phyloP scores from a whole-genome alignment of 2,797 vertebrate genomes.

The Apodemus agrarius region DNA sequence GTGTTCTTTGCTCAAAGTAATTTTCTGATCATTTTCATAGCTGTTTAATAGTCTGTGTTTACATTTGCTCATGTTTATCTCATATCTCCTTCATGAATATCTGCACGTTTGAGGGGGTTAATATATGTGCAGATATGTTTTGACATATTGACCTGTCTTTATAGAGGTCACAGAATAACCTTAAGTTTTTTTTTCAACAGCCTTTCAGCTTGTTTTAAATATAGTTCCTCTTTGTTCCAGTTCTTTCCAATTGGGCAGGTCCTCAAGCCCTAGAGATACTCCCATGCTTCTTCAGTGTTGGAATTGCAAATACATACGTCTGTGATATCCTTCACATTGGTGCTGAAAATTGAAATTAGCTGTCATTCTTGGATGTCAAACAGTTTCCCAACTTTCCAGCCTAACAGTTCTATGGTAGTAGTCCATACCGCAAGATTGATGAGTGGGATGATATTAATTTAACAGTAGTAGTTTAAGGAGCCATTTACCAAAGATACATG shows the following conservation, averaged over 20 bases:
- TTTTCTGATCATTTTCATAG: neutral
- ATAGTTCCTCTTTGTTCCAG: neutral
- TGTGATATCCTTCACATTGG: neutral
- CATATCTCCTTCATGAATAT: neutral
- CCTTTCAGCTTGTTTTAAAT: neutral
- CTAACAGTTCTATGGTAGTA: neutral
- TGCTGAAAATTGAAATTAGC: neutral
- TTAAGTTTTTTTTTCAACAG: neutral
- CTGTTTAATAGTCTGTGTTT: neutral
- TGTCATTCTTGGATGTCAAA: neutral
- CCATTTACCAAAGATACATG: neutral
- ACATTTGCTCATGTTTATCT: neutral
- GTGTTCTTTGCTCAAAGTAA: neutral
- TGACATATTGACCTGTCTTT: neutral
- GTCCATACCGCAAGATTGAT: neutral
- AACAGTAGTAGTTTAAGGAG: neutral
- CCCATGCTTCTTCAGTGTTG: neutral
- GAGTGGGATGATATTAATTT: neutral
- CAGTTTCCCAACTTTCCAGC: neutral
- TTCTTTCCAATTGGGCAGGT: neutral
- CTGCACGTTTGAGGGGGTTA: neutral
- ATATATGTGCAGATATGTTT: neutral
- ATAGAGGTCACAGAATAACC: neutral
- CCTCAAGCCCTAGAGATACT: neutral
- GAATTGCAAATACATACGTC: too few relatives aligned